Conservation (phyloP, 2,113 vertebrate species). For the Electrona antarctica region DNA sequence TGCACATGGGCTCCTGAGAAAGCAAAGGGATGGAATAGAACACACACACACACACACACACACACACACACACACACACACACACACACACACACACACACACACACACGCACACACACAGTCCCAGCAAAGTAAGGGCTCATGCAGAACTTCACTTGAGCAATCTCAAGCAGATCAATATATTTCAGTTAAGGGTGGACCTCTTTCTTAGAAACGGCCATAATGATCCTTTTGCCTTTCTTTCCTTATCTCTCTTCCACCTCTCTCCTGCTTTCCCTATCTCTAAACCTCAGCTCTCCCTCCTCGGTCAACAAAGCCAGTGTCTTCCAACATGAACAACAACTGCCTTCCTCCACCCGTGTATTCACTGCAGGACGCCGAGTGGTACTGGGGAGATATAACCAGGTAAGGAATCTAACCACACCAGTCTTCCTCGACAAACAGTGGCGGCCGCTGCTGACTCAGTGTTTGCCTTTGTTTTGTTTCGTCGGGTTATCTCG, state of each 20-base stretch:
- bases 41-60: conserved; percentile 1
- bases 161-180: conserved; percentile 4
- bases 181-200: background rate
- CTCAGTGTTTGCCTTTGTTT: background rate
- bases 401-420: conserved; percentile 82
- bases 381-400: conserved; percentile 98
- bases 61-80: background rate
- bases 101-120: background rate
- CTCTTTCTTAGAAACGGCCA: conserved; percentile 15
- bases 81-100: conserved; percentile 2
- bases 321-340: conserved; percentile 83
- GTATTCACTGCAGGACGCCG: conserved; percentile 86
- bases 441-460: background rate
- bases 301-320: conserved; percentile 89
- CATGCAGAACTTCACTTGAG: background rate
- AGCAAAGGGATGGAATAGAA: background rate
- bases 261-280: background rate
- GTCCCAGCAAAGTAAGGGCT: background rate
- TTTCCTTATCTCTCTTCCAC: conserved; percentile 27
- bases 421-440: no score
- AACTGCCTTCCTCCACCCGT: conserved; percentile 79
- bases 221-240: conserved; percentile 1
- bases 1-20: background rate
- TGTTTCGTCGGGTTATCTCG: background rate
- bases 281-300: conserved; percentile 85